Base-by-base conservation (phyloP, 1,140 invertebrate species). In the Camponotus floridanus region DNA sequence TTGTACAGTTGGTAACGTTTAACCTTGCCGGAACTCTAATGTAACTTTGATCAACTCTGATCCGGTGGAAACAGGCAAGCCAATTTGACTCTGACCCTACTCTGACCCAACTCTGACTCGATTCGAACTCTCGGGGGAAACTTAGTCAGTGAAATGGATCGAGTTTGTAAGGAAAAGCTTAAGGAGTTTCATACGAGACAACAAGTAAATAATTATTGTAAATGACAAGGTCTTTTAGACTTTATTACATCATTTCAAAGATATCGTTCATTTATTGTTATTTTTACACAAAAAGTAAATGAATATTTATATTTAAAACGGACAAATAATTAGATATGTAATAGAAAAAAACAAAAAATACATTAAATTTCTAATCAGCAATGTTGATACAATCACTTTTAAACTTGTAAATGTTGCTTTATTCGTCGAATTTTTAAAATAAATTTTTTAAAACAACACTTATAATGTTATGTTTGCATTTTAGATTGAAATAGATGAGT, bases 131-230 rank as follows among this genome's bases (percentile, higher is more conserved):
- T 36, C 36, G 36, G 36, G 36, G 36, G 5, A 5, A 36, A n/a
- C n/a, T n/a, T n/a, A n/a, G n/a, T n/a, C n/a, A n/a, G n/a, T n/a
- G n/a, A n/a, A n/a, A n/a, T n/a, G 94, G 97, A 98, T 93, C 97
- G 98, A 94, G 96, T 98, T 87, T 96, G 95, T 91, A 96, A 98
- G 90, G 97, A 99, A 94, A 98, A 99, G 95, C 94, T 99, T 76
- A 97, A 97, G 57, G 99, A 99, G 94, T 98, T 98, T 0, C 96
- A 98, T 87, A 96, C 97, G 31, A 96, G 97, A 67, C 97, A 98
- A 59, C 97, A 97, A 93, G 97, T 97, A 51, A 96, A 86, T 73
- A 26, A 61, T 76, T 76, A 55, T 15, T 65, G 57, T 36, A 18
- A 73, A 21, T n/a, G n/a, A n/a, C n/a, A 39, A 70, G 11, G 0